A percentile compares a stretch with the other conserved stretches of the same genome.
Evolutionary conservation across 2,888 invertebrate species (phyloP).

Genomic region (Physocephala rufipes): DNA sequence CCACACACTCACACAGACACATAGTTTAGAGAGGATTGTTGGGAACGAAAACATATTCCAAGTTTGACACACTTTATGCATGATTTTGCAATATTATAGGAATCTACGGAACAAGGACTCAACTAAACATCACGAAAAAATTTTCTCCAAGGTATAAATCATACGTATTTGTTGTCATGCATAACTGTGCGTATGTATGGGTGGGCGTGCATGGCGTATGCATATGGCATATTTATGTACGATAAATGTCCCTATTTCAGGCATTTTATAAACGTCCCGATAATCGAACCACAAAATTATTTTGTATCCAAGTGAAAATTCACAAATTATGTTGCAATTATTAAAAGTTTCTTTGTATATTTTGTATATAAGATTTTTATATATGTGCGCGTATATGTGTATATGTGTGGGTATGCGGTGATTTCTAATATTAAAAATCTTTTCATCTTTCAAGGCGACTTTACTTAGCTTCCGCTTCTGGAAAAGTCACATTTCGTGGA

Average conservation of each 20-base stretch:
- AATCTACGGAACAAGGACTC: not conserved
- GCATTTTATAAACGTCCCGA: slow-evolving; percentile 21
- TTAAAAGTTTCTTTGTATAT: no score
- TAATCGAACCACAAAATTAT: slow-evolving; percentile 24
- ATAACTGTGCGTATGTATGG: not conserved
- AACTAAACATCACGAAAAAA: not conserved
- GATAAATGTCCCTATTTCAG: not conserved
- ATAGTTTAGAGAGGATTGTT: not conserved
- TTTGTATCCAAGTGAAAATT: no score
- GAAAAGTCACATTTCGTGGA: no score
- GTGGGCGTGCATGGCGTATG: not conserved
- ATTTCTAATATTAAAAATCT: no score
- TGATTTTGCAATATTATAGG: slow-evolving; percentile 20
- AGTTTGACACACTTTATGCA: slow-evolving; percentile 24
- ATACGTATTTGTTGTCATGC: not conserved
- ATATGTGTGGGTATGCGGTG: no score
- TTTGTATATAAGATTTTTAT: no score
- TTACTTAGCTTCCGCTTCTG: no score
- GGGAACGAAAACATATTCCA: not conserved
- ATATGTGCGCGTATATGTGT: no score
- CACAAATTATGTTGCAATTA: no score
- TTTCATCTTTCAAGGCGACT: no score
- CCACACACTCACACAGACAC: not conserved
- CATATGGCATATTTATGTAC: no score
- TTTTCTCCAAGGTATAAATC: not conserved